Base-by-base conservation (phyloP, 2,888 invertebrate genomes). In the Nymphalis c-album region DNA sequence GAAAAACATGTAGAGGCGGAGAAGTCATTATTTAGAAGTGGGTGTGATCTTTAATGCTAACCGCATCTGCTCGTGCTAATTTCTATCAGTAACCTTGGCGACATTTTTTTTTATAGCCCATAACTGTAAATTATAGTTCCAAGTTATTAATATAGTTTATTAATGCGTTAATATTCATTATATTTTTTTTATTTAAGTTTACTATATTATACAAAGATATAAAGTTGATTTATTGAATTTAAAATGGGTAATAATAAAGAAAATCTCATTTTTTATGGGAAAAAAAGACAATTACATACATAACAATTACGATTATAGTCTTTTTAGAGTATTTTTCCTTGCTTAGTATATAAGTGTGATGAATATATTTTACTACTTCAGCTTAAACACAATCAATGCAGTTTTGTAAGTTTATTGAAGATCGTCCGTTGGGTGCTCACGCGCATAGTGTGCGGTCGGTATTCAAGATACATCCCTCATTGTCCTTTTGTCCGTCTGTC, bases 391-490 rank as follows among this genome's bases (percentile, higher is more conserved):
- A 55, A 40, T 57, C 31, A 10, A 46, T 20, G 45, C 46, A 35
- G 53, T 16, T 35, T 20, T 59, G 58, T 35, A 59, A 63, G 68
- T 68, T 64, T 68, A 75, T 68, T 73, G 64, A 67, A 73, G 68
- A 40, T 35, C 61, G 72, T 72, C 64, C 69, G 67, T 71, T 74
- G 76, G 72, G 74, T 76, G 82, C 80, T 80, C 79, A 81, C 79
- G 80, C 79, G 77, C 86, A 77, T 85, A 90, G 89, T 90, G 91
- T 91, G 91, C 89, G 91, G 91, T 91, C 90, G 81, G 84, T 85
- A 91, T 91, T 92, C 91, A 91, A 76, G 79, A 78, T 79, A 76
- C 85, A 83, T 85, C 83, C 80, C 79, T 85, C 81, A 87, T 90
- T 91, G 91, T 90, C 77, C 85, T 77, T 82, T 92, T 91, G 86